Evolutionary conservation across 2,113 vertebrate species (phyloP).

Genomic region (Ammodytes marinus): DNA sequence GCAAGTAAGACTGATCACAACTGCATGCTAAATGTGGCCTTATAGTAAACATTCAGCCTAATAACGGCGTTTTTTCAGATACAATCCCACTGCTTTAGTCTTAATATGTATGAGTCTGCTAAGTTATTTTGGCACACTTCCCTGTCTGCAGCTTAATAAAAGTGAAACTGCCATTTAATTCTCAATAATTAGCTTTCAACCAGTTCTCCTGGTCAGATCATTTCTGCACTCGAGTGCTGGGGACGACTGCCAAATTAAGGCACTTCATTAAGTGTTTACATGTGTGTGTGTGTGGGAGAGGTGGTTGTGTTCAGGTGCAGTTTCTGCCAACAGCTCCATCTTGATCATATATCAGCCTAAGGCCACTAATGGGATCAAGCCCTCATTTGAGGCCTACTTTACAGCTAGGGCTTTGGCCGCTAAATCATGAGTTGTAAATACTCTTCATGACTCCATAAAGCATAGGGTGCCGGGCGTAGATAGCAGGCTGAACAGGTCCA

Average conservation of each 20-base stretch:
- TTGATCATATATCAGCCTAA: conserved; percentile 60
- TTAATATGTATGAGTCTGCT: not conserved
- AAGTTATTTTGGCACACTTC: conserved; percentile 5
- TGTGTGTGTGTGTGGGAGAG: conserved; percentile 6
- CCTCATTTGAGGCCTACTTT: conserved; percentile 69
- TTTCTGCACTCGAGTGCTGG: not conserved
- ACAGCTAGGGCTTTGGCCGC: conserved; percentile 46
- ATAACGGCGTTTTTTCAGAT: not conserved
- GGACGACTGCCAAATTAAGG: conserved; percentile 27
- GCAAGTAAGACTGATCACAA: conserved; percentile 53
- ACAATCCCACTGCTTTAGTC: not conserved
- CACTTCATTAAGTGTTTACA: conserved; percentile 18
- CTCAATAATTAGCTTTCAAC: conserved; percentile 1
- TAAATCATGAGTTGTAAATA: conserved; percentile 75
- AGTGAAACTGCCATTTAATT: conserved; percentile 23
- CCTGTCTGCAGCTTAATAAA: conserved; percentile 5
- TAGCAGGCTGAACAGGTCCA: conserved; percentile 28
- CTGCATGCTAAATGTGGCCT: not conserved
- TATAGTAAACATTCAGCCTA: fast-evolving
- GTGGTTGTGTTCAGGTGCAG: conserved; percentile 22
- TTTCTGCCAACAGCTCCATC: conserved; percentile 27
- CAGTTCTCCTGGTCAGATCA: not conserved
- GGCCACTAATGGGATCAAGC: conserved; percentile 72
- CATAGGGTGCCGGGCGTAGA: conserved; percentile 14
- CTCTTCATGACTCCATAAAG: conserved; percentile 60